Conservation (phyloP, 1,140 invertebrate genomes). For the Aphidius gifuensis region DNA sequence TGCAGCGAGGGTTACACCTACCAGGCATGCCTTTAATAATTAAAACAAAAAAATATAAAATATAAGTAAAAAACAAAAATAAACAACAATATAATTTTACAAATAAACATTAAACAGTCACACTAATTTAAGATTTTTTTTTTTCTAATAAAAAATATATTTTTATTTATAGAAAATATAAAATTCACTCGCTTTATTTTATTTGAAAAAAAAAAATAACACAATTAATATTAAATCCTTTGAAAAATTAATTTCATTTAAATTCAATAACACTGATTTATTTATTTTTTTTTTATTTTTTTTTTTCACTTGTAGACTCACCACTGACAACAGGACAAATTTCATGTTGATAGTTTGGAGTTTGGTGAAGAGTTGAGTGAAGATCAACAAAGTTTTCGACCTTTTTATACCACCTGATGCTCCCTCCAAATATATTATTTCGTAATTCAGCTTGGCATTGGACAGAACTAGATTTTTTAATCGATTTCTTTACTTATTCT, state of each 20-base stretch:
- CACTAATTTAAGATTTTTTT: no score
- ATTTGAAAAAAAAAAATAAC: constrained; percentile 14
- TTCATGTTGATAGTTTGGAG: constrained; percentile 47
- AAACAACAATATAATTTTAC: background rate
- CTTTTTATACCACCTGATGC: constrained; percentile 48
- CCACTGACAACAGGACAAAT: constrained; percentile 44
- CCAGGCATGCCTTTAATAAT: constrained; percentile 35
- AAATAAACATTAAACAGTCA: constrained; percentile 1
- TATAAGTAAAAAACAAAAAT: background rate
- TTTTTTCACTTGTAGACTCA: constrained; percentile 33
- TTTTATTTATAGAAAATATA: no score
- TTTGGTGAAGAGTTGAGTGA: constrained; percentile 41
- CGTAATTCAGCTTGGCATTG: constrained; percentile 37
- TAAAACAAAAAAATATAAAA: constrained; percentile 21
- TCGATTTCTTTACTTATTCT: constrained; percentile 15
- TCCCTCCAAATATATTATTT: constrained; percentile 43
- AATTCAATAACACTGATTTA: background rate
- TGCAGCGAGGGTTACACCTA: constrained; percentile 28
- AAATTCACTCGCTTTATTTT: no score
- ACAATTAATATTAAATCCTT: constrained; percentile 15
- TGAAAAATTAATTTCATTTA: constrained; percentile 11
- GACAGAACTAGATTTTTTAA: constrained; percentile 30
- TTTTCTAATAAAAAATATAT: no score
- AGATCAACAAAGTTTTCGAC: constrained; percentile 41
- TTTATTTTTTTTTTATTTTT: background rate